Percentiles rank a stretch among this genome's conserved stretches.
phyloP scores from a whole-genome alignment of 2,113 vertebrate species.

The Callaeas wilsoni region DNA sequence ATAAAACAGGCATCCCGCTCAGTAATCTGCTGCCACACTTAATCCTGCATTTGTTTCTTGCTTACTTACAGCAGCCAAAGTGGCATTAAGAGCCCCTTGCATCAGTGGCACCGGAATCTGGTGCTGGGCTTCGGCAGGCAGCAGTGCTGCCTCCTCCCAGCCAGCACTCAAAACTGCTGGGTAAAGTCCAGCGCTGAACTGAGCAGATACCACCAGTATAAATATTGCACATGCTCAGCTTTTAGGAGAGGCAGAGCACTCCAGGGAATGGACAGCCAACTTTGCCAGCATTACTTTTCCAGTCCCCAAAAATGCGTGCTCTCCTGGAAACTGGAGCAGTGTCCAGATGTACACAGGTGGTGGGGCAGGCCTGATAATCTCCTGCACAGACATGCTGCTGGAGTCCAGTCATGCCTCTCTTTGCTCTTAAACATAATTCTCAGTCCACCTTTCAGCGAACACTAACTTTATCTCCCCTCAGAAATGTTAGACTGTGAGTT shows the following conservation, averaged over 20 bases:
- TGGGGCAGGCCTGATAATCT: background rate
- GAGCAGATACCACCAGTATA: background rate
- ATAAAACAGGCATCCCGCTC: background rate
- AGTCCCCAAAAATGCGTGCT: background rate
- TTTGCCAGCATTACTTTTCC: background rate
- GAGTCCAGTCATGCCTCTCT: background rate
- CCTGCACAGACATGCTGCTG: accelerated
- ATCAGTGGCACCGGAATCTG: background rate
- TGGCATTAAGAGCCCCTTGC: background rate
- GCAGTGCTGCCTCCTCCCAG: background rate
- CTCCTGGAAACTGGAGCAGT: background rate
- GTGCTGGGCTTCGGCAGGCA: background rate
- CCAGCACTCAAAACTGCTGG: background rate
- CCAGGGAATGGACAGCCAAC: background rate
- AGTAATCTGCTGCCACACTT: slow-evolving; percentile 15
- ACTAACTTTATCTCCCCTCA: background rate
- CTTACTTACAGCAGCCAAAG: slow-evolving; percentile 14
- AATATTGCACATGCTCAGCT: background rate
- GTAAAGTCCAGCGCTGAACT: background rate
- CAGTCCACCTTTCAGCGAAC: background rate
- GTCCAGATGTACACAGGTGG: background rate
- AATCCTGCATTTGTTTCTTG: slow-evolving; percentile 51
- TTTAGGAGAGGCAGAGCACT: background rate
- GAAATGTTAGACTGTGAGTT: background rate
- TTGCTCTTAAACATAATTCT: background rate